Evolutionary conservation across 2,888 invertebrate species (phyloP).

Genomic region (Clanis bilineata): DNA sequence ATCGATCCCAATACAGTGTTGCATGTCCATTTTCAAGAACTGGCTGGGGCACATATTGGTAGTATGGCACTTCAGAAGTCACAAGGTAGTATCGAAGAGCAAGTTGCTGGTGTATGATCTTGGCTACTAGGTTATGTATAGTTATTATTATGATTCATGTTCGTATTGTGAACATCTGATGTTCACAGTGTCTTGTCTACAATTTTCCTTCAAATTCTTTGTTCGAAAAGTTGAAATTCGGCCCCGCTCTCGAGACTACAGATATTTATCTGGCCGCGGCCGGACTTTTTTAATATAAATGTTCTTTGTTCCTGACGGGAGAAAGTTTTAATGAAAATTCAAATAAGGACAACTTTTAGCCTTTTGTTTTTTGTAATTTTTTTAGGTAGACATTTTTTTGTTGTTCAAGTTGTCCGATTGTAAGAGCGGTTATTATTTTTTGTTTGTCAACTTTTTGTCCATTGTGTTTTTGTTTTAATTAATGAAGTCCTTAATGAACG

Average conservation of each 20-base stretch:
- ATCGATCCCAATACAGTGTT: too few relatives aligned
- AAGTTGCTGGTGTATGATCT: too few relatives aligned
- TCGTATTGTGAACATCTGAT: neutral
- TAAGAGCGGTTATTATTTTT: constrained; percentile 35
- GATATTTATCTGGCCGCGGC: constrained; percentile 80
- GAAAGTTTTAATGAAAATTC: constrained; percentile 79
- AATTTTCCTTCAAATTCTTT: constrained; percentile 43
- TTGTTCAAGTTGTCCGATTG: constrained; percentile 53
- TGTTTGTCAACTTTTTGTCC: constrained; percentile 14
- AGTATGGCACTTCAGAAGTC: too few relatives aligned
- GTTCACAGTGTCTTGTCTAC: constrained; percentile 38
- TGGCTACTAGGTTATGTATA: too few relatives aligned
- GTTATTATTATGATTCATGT: too few relatives aligned
- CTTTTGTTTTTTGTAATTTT: constrained; percentile 66
- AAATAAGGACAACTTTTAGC: constrained; percentile 77
- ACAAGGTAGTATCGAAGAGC: too few relatives aligned
- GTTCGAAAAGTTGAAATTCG: constrained; percentile 70
- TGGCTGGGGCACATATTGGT: too few relatives aligned
- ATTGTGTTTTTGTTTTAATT: neutral
- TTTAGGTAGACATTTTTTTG: constrained; percentile 61
- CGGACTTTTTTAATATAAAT: constrained; percentile 82
- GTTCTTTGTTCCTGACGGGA: constrained; percentile 81
- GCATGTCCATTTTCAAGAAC: too few relatives aligned
- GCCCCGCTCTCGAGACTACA: constrained; percentile 78
- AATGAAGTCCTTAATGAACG: neutral